These are phyloP conservation scores for Ligdia adustata DNA, from an alignment of 2,888 invertebrate genomes.

Conservation along the genomic window DNA sequence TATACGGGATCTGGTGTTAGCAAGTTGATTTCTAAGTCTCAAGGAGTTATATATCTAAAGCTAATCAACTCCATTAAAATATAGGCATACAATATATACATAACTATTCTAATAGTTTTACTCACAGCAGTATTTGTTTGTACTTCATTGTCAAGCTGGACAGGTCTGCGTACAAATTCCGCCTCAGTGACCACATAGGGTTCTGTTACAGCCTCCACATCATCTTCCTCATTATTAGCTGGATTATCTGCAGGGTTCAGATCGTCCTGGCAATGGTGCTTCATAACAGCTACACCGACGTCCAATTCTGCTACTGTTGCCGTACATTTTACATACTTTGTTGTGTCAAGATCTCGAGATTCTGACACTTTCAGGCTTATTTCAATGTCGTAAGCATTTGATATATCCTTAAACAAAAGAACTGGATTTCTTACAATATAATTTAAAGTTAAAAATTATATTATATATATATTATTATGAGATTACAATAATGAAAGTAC, in stretches of 20 bases:
- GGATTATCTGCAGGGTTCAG: conserved; percentile 27
- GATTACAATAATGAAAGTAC: too few species aligned
- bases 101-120: conserved; percentile 15
- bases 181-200: conserved; percentile 31
- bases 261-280: conserved; percentile 53
- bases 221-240: conserved; percentile 34
- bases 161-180: conserved; percentile 43
- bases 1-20: too few species aligned
- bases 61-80: too few species aligned
- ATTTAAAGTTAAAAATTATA: too few species aligned
- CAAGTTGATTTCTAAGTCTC: too few species aligned
- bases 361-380: conserved; percentile 56
- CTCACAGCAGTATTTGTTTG: conserved; percentile 64
- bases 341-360: conserved; percentile 43
- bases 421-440: too few species aligned
- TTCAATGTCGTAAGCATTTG: conserved; percentile 51
- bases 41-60: too few species aligned
- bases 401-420: conserved; percentile 56
- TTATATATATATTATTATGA: too few species aligned
- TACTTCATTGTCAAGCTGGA: conserved; percentile 70
- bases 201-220: conserved; percentile 20
- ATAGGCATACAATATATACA: background rate
- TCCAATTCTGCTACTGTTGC: conserved; percentile 53
- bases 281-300: conserved; percentile 45
- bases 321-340: conserved; percentile 57